Conservation (phyloP, 1,140 invertebrate species). For the Coptotermes formosanus region DNA sequence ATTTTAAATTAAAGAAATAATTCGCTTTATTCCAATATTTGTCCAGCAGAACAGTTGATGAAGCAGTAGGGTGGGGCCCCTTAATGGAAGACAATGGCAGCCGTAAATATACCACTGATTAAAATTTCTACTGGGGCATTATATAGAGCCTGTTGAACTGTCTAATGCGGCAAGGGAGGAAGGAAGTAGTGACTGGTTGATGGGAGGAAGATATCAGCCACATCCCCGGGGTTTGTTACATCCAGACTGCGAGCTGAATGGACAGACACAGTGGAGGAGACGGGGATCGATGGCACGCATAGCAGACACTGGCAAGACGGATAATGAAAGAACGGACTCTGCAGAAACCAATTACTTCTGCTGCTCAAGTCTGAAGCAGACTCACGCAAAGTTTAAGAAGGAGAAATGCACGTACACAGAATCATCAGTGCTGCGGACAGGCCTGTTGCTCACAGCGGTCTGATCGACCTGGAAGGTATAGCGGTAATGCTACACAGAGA, state of each 20-base stretch:
- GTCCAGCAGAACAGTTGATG: not conserved
- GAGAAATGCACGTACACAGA: too few species aligned
- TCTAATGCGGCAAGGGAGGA: not conserved
- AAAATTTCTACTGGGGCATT: not conserved
- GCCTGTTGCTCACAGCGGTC: too few species aligned
- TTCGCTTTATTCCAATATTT: too few species aligned
- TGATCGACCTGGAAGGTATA: too few species aligned
- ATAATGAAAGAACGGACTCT: not conserved
- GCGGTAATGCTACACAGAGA: too few species aligned
- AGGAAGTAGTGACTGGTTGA: not conserved
- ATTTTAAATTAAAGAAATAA: too few species aligned
- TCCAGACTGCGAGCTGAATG: not conserved
- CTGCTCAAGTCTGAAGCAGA: not conserved
- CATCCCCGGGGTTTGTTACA: not conserved
- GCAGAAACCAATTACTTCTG: not conserved
- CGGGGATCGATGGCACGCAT: not conserved
- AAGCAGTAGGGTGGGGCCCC: not conserved
- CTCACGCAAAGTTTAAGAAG: too few species aligned
- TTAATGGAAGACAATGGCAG: not conserved
- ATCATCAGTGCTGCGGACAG: too few species aligned
- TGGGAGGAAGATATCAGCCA: not conserved
- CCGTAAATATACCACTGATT: constrained; percentile 2
- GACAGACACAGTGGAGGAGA: not conserved
- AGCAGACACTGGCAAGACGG: not conserved
- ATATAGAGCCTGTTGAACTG: not conserved